Percentiles rank a stretch among this genome's conserved stretches.
These are phyloP conservation scores for Porites rus DNA, from an alignment of 92 coral and sea anemone species.

Conservation along the genomic window DNA sequence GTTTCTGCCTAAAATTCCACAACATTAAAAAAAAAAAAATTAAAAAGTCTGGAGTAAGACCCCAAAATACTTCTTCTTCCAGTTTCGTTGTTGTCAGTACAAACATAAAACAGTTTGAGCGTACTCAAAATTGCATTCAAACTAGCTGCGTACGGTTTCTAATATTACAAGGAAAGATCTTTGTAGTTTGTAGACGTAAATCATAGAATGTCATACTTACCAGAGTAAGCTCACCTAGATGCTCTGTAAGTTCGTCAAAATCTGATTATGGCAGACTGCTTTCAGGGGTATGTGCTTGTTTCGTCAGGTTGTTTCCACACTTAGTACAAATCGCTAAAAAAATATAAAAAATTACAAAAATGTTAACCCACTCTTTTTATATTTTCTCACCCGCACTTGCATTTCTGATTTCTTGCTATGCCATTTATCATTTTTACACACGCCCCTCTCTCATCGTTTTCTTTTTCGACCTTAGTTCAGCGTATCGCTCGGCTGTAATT, in stretches of 20 bases:
- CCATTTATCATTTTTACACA: no score
- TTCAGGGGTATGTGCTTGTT: slow-evolving; percentile 3
- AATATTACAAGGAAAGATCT: slow-evolving; percentile 16
- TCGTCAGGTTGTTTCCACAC: slow-evolving; percentile 28
- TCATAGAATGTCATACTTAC: slow-evolving; percentile 30
- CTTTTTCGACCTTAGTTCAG: no score
- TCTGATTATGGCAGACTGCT: not conserved
- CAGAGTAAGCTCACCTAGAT: slow-evolving; percentile 39
- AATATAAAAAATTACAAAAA: slow-evolving; percentile 12
- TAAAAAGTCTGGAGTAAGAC: not conserved
- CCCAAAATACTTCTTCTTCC: slow-evolving; percentile 7
- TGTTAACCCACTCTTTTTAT: not conserved
- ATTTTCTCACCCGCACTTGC: no score
- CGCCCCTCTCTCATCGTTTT: no score
- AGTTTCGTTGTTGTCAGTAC: slow-evolving; percentile 6
- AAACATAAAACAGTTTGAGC: slow-evolving; percentile 10
- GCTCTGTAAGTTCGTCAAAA: slow-evolving; percentile 37
- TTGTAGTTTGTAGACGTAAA: slow-evolving; percentile 2
- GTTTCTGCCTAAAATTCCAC: not conserved
- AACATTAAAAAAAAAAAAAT: not conserved
- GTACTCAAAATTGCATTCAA: slow-evolving; percentile 6
- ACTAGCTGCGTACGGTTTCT: slow-evolving; percentile 10
- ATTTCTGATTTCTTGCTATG: no score
- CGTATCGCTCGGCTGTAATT: no score
- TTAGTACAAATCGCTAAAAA: slow-evolving; percentile 30